These are phyloP conservation scores for Daboia siamensis DNA, from an alignment of 2,113 vertebrate genomes.

Conservation along the genomic window DNA sequence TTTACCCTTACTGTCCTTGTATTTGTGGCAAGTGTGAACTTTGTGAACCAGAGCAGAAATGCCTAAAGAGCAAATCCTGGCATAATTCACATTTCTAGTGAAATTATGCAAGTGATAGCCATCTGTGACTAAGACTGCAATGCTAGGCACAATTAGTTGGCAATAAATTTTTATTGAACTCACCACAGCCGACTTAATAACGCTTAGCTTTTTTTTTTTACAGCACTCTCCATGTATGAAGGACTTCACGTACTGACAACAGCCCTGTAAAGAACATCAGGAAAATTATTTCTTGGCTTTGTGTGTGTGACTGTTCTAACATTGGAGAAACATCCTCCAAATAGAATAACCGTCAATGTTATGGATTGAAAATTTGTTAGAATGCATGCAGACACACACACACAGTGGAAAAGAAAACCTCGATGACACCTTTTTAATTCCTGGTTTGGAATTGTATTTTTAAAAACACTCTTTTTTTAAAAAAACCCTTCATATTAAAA, in stretches of 20 bases:
- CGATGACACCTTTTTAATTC: not conserved
- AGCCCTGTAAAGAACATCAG: not conserved
- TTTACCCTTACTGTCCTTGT: constrained; percentile 32
- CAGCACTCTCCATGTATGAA: not conserved
- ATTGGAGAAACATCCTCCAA: not conserved
- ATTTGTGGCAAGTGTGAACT: constrained; percentile 31
- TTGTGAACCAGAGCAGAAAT: constrained; percentile 34
- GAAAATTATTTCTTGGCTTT: not conserved
- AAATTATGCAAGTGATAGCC: constrained; percentile 22
- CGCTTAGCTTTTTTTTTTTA: not conserved
- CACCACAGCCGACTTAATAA: not conserved
- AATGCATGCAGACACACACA: not conserved
- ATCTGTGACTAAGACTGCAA: constrained; percentile 19
- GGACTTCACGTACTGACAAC: not conserved
- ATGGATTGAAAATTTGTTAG: not conserved
- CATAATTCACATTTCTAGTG: constrained; percentile 43
- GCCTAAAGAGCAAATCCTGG: constrained; percentile 33
- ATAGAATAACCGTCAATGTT: not conserved
- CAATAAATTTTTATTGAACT: constrained; percentile 1
- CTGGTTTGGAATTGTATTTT: not conserved
- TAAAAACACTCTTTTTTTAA: not conserved
- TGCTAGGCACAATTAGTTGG: constrained; percentile 25
- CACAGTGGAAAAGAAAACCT: not conserved
- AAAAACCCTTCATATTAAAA: not conserved
- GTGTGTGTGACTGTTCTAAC: not conserved